Base-by-base conservation (phyloP, 2,797 vertebrate species). In the Lycodopsis pacificus region DNA sequence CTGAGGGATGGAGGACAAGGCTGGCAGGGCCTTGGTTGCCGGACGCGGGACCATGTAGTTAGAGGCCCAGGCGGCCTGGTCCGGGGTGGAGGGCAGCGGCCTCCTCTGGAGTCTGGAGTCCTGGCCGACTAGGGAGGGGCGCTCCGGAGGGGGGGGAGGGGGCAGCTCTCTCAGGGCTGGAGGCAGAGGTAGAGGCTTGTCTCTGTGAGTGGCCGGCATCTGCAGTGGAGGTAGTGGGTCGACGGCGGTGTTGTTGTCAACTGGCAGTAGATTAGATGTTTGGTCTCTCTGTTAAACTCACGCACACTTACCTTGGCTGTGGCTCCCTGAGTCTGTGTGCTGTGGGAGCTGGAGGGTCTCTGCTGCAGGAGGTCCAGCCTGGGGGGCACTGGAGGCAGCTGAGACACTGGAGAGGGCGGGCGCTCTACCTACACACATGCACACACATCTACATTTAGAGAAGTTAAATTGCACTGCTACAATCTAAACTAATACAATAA, bases 171-270 rank as follows among this genome's bases (percentile, higher is more conserved):
- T 92, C 42, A 97, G 95, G 5, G 95, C 92, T 2, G 97, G 98
- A 17, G 97, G 98, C 76, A 97, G 94, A 0, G 98, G 97, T 86
- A 99, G 92, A 19, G 98, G 98, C 87, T 99, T 99, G 90, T 99
- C 97, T 87, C 98, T 97, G 94, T 99, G 97, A 2, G 95, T 95
- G 9, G 95, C 91, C 4, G 91, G 66, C 42, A 93, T 95, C 98
- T 99, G 90, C 0, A 54, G 66, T 17, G 73, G 80, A 80, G 46
- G n/a, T 36, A 5, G 4, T 8, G 58, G 20, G 80, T 38, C 1
- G 19, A 49, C 1, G 1, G 25, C 14, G 30, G 7, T 11, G 51
- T 69, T 11, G 51, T 69, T 68, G 40, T 17, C 27, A 42, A 64
- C 63, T 62, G 46, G 13, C 20, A 42, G 65, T 13, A 36, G 27